These are phyloP conservation scores for Smithornis capensis DNA, from an alignment of 2,113 vertebrate genomes.

Conservation along the genomic window DNA sequence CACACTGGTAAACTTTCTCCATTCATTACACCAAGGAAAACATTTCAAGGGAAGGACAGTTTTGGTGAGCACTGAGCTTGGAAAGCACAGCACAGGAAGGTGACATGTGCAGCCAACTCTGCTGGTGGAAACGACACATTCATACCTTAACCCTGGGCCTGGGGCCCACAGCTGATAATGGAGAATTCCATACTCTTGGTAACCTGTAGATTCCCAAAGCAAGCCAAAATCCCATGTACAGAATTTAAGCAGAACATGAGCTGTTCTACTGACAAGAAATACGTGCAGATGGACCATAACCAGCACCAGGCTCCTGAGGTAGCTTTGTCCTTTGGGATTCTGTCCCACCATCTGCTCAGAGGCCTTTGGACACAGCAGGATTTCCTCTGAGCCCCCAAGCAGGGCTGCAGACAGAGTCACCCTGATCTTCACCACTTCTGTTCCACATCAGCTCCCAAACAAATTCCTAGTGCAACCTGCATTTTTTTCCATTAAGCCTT, in stretches of 20 bases:
- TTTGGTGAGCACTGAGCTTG: not conserved
- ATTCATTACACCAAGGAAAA: not conserved
- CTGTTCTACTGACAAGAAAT: not conserved
- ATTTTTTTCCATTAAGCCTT: not conserved
- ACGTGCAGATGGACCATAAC: not conserved
- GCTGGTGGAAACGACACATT: constrained; percentile 16
- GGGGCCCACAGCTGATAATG: constrained; percentile 35
- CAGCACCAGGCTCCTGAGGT: not conserved
- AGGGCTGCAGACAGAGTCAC: not conserved
- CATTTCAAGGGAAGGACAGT: not conserved
- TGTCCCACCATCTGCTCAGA: not conserved
- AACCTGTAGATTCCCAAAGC: not conserved
- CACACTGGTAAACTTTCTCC: constrained; percentile 19
- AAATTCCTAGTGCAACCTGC: not conserved
- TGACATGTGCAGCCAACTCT: constrained; percentile 35
- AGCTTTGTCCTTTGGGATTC: not conserved
- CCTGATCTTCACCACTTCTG: not conserved
- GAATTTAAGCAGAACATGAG: constrained; percentile 1
- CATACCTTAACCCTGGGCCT: constrained; percentile 19
- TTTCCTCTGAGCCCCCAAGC: not conserved
- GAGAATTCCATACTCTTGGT: constrained; percentile 1
- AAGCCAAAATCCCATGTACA: not conserved
- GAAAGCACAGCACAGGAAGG: constrained; percentile 29
- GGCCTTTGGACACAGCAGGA: not conserved
- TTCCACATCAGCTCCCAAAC: not conserved